These are phyloP conservation scores for Gopherus evgoodei DNA, from an alignment of 2,113 vertebrate genomes.

Conservation along the genomic window DNA sequence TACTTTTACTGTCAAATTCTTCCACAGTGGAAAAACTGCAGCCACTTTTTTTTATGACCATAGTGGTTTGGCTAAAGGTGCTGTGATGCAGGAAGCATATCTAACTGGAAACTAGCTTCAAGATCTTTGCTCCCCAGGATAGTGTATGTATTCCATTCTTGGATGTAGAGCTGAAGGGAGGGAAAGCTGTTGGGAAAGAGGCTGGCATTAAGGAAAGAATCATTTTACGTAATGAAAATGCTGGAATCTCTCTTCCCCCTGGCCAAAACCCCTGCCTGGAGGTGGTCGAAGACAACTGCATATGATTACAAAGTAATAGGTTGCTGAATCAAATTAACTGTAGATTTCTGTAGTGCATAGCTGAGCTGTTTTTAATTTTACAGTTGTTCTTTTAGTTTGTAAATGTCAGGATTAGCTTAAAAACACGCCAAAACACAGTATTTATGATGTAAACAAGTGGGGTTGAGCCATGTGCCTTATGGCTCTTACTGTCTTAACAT, in stretches of 20 bases:
- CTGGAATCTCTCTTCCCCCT: not conserved
- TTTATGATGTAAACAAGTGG: not conserved
- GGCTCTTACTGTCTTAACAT: not conserved
- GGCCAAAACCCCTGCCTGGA: slow-evolving; percentile 19
- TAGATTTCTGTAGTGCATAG: not conserved
- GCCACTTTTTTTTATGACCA: not conserved
- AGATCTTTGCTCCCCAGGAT: slow-evolving; percentile 21
- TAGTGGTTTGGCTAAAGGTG: not conserved
- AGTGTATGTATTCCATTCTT: slow-evolving; percentile 47
- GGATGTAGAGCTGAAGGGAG: slow-evolving; percentile 42
- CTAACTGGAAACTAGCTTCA: slow-evolving; percentile 47
- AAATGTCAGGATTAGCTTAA: not conserved
- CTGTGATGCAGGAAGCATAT: not conserved
- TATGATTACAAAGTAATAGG: slow-evolving; percentile 59
- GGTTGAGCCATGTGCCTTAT: not conserved
- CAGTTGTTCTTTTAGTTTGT: not conserved
- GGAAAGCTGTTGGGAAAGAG: slow-evolving; percentile 52
- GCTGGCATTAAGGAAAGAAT: slow-evolving; percentile 51
- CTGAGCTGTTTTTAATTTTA: slow-evolving; percentile 1
- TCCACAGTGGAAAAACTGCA: not conserved
- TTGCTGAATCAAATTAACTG: slow-evolving; percentile 10
- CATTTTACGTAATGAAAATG: not conserved
- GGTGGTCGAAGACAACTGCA: not conserved
- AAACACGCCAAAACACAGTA: not conserved
- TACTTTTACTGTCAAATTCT: not conserved